Base-by-base conservation (phyloP, 1,140 invertebrate species). In the Coptotermes formosanus region DNA sequence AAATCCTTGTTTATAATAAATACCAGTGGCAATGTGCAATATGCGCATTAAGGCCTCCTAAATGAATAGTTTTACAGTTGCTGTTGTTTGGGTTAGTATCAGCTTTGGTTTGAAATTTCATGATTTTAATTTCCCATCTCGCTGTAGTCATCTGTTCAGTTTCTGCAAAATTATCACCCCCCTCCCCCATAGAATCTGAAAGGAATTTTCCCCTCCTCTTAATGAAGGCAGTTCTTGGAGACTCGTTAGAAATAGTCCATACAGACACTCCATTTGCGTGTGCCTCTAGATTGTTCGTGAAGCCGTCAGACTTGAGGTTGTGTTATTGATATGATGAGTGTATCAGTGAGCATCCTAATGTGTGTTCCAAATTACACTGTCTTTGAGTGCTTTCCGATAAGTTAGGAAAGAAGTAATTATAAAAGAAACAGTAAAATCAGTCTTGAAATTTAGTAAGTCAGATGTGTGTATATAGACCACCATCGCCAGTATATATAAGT, bases 401-500 rank as follows among this genome's bases (percentile, higher is more conserved):
- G 64, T 9, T 75, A 75, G n/a, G 64, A n/a, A 75, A 75, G 64
- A 75, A 75, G 64, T 75, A 30, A 75, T 75, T 14, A 75, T 75
- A 75, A 75, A 11, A 7, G 64, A 75, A 75, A 75, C 64, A 30
- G 64, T 75, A 75, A 75, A 75, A 75, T n/a, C 64, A 75, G 1
- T 75, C n/a, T 75, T 75, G n/a, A 75, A 75, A 75, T 75, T 75
- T 75, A 75, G 64, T 75, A 75, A 75, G n/a, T 75, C 64, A 75
- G 64, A 75, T 8, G n/a, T 75, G n/a, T 75, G n/a, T 75, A 30
- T 75, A 75, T 75, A 75, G 64, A 75, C 64, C 25, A 75, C 64
- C 64, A 55, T 55, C 14, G 25, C 59, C 64, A 75, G 64, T 75
- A 75, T 75, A 75, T 75, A 75, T 75, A 30, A 75, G 64, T 30